Percentiles rank a stretch among this genome's conserved stretches.
Evolutionary conservation across 2,888 invertebrate genomes (phyloP).

Genomic region (Cynaeus angustus): DNA sequence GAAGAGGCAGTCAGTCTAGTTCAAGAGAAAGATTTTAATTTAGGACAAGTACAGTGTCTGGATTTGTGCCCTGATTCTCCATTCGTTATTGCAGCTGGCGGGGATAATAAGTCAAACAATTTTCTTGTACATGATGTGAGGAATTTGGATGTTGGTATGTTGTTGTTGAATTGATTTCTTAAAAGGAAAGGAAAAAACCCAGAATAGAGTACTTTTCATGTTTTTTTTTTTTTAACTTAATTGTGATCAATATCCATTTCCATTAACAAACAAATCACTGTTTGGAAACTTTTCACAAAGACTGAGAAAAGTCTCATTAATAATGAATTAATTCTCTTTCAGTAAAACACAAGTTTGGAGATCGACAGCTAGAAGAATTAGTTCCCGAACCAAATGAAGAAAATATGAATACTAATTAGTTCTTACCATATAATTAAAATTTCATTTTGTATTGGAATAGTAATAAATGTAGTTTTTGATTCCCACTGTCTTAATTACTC

Average conservation of each 20-base stretch:
- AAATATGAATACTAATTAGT: slow-evolving; percentile 30
- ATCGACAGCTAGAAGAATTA: slow-evolving; percentile 68
- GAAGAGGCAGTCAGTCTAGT: slow-evolving; percentile 67
- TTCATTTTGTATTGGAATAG: slow-evolving; percentile 12
- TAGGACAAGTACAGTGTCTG: slow-evolving; percentile 84
- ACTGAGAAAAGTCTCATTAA: neutral
- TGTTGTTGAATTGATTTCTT: neutral
- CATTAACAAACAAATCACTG: too few species aligned
- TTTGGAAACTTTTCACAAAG: neutral
- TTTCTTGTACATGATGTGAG: slow-evolving; percentile 81
- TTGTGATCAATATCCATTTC: too few species aligned
- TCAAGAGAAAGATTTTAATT: slow-evolving; percentile 75
- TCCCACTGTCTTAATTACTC: slow-evolving; percentile 10
- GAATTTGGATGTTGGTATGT: slow-evolving; percentile 75
- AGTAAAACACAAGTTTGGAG: slow-evolving; percentile 74
- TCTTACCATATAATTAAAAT: slow-evolving; percentile 25
- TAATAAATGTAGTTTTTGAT: too few species aligned
- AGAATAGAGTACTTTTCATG: too few species aligned
- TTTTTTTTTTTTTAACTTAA: too few species aligned
- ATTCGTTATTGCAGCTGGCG: slow-evolving; percentile 87
- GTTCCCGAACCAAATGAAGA: slow-evolving; percentile 54
- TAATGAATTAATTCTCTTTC: slow-evolving; percentile 55
- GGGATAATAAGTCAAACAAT: slow-evolving; percentile 86
- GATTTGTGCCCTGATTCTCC: slow-evolving; percentile 88
- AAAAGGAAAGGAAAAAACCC: too few species aligned